These are phyloP conservation scores for Phymatocera aterrima DNA, from an alignment of 2,888 invertebrate genomes.

Conservation along the genomic window DNA sequence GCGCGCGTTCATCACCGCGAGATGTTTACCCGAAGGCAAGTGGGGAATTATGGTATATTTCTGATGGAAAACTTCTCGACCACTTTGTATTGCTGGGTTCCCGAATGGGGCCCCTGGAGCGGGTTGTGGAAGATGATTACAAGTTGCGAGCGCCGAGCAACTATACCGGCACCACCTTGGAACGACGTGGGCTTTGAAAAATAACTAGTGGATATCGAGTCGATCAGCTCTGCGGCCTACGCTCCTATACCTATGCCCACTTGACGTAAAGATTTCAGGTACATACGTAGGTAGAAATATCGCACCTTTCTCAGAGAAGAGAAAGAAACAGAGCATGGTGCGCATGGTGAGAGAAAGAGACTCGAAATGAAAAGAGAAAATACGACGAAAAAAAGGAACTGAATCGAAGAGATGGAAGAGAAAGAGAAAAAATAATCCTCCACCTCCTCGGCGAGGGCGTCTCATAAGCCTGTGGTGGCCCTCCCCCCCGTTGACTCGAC, in stretches of 20 bases:
- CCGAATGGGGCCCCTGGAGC: slow-evolving; percentile 32
- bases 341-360: slow-evolving; percentile 34
- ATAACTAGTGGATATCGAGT: slow-evolving; percentile 42
- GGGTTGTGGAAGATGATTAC: slow-evolving; percentile 37
- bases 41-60: not conserved
- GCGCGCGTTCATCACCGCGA: not conserved
- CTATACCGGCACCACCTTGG: slow-evolving; percentile 6
- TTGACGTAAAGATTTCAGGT: not conserved
- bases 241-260: not conserved
- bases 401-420: slow-evolving; percentile 7
- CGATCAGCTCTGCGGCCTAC: slow-evolving; percentile 41
- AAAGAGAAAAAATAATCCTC: slow-evolving; percentile 20
- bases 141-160: slow-evolving; percentile 19
- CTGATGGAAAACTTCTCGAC: not conserved
- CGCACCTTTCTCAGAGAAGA: slow-evolving; percentile 24
- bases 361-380: slow-evolving; percentile 7
- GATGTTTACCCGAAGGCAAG: slow-evolving; percentile 2
- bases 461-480: slow-evolving; percentile 26
- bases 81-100: not conserved
- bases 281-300: slow-evolving; percentile 9
- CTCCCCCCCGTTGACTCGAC: slow-evolving; percentile 27
- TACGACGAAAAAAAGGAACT: slow-evolving; percentile 1
- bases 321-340: slow-evolving; percentile 23
- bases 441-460: slow-evolving; percentile 28
- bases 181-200: slow-evolving; percentile 43